Percentiles rank a stretch among this genome's conserved stretches.
These are phyloP conservation scores for Mirounga angustirostris DNA, from an alignment of 2,113 vertebrate species.

Conservation along the genomic window DNA sequence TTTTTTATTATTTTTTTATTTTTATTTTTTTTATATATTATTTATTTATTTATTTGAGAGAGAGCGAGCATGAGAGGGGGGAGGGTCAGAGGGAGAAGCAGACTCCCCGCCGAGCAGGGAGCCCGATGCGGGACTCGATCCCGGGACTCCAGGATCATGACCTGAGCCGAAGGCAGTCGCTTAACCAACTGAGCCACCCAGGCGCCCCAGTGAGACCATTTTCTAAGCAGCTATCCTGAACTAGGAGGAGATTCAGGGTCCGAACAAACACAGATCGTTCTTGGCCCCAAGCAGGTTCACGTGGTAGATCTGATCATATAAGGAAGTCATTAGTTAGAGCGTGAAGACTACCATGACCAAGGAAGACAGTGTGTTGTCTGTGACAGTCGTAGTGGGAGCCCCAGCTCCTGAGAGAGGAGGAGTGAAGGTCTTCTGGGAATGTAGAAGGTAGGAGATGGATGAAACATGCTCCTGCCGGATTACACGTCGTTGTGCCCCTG, in stretches of 20 bases:
- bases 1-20: no score
- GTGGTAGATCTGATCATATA: background rate
- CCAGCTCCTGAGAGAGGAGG: background rate
- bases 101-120: no score
- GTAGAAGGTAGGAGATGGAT: background rate
- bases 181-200: no score
- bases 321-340: background rate
- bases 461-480: background rate
- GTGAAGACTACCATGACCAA: background rate
- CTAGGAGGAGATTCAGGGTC: background rate
- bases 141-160: no score
- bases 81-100: no score
- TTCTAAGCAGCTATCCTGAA: background rate
- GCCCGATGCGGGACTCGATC: no score
- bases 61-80: no score
- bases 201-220: no score
- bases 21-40: no score
- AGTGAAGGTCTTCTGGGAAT: background rate
- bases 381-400: background rate
- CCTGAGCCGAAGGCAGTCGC: no score
- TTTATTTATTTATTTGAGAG: no score
- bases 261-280: background rate
- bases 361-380: background rate
- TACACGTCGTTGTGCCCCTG: accelerated
- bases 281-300: background rate